Percentiles rank a stretch among this genome's conserved stretches.
phyloP scores from a whole-genome alignment of 1,140 invertebrate species.

The Holcopasites calliopsidis region DNA sequence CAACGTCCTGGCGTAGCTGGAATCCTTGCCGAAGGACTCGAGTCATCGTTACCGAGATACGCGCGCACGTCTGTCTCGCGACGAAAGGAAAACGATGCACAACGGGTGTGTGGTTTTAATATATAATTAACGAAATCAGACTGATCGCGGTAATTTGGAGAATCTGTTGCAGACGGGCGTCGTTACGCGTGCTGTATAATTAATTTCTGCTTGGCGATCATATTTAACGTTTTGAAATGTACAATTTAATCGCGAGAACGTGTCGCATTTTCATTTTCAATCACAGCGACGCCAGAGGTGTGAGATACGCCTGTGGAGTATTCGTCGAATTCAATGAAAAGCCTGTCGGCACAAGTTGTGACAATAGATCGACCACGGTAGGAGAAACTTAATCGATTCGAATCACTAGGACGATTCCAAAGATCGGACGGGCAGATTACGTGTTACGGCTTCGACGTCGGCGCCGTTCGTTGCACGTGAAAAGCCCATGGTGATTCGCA shows the following conservation, averaged over 20 bases:
- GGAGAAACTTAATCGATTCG: slow-evolving; percentile 57
- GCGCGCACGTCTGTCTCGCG: background rate
- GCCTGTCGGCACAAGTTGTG: background rate
- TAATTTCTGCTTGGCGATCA: no score
- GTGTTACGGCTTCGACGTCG: slow-evolving; percentile 33
- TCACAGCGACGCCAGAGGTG: no score
- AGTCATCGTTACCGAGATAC: slow-evolving; percentile 1
- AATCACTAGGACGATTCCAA: slow-evolving; percentile 52
- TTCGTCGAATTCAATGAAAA: background rate
- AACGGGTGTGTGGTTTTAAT: slow-evolving; percentile 5
- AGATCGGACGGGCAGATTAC: slow-evolving; percentile 58
- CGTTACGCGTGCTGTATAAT: background rate
- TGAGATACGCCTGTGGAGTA: no score
- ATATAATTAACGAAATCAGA: no score
- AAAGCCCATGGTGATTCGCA: slow-evolving; percentile 35
- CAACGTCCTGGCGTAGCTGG: background rate
- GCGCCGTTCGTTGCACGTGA: slow-evolving; percentile 17
- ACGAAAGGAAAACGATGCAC: slow-evolving; percentile 15
- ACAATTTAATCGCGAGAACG: no score
- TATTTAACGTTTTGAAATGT: no score
- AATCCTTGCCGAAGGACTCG: background rate
- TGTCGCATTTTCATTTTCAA: no score
- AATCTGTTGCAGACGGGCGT: no score
- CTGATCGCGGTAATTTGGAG: no score
- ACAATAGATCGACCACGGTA: slow-evolving; percentile 19